A percentile compares a stretch with the other conserved stretches of the same genome.
These are phyloP conservation scores for Grus americana DNA, from an alignment of 2,113 vertebrate species.

Conservation along the genomic window DNA sequence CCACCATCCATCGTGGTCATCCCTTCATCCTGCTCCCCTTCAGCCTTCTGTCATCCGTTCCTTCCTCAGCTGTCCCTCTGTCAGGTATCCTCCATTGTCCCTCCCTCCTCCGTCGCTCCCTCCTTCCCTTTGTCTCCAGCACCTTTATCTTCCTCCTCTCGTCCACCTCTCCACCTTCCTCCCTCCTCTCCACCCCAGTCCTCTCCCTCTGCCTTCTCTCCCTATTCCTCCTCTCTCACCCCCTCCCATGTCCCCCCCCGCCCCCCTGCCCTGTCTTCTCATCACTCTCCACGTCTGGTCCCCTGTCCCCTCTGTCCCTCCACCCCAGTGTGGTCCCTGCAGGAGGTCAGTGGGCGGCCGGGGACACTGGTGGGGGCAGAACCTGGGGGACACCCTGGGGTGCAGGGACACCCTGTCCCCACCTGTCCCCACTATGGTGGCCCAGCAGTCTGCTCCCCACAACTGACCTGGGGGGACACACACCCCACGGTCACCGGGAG, in stretches of 20 bases:
- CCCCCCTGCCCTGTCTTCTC: too few relatives aligned
- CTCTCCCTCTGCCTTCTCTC: too few relatives aligned
- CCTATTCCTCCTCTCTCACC: background rate
- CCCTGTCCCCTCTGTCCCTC: background rate
- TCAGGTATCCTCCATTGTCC: background rate
- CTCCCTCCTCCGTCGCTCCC: background rate
- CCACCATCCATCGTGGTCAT: rapidly evolving
- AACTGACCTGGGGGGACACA: too few relatives aligned
- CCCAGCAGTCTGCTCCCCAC: background rate
- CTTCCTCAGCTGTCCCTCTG: background rate
- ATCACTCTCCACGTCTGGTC: background rate
- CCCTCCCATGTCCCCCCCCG: too few relatives aligned
- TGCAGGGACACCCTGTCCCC: background rate
- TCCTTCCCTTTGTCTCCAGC: background rate
- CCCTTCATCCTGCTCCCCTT: background rate
- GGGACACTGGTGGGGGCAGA: background rate
- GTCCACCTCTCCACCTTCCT: background rate
- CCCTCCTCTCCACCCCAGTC: background rate
- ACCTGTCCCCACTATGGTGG: background rate
- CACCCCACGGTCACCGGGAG: background rate
- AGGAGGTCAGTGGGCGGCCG: too few relatives aligned
- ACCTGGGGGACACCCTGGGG: background rate
- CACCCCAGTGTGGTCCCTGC: too few relatives aligned
- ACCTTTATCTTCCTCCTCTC: background rate
- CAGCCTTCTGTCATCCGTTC: background rate